Evolutionary conservation across 2,113 vertebrate species (phyloP), one percentile per base, ranked within the genome.

Genomic region (Sakesphorus luctuosus): DNA sequence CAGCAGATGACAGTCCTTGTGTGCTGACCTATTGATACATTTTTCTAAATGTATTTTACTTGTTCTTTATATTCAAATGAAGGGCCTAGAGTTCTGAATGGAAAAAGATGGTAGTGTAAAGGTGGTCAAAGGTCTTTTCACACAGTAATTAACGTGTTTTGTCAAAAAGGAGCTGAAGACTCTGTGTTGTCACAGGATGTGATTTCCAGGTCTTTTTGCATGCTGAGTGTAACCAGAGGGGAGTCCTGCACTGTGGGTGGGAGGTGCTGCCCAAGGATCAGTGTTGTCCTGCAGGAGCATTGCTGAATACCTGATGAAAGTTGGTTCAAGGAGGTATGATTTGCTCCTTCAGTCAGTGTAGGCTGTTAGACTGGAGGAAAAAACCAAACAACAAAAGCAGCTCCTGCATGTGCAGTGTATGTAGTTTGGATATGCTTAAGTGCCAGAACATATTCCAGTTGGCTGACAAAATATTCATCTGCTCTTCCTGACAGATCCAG

Each of bases 401-500:
- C 25, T 83, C 52, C 6, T 46, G 3, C 20, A 5, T 16, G 17
- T 80, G 62, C 14, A 31, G 10, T 29, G 6, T 72, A 8, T 83
- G 10, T 28, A 52, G 28, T 9, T 84, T 74, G 43, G 25, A 10
- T 21, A 61, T 74, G 71, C 8, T 83, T 65, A 87, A 81, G 44
- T 23, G 50, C 9, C 46, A 36, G 19, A 85, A 24, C 40, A 11
- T 50, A 31, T 65, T 91, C 53, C 46, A 58, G 9, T 38, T 87
- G 69, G 35, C 38, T 97, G 52, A 96, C 79, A 90, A 97, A 96
- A 61, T 95, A 66, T 33, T 90, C 9, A 25, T 96, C 74, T 96
- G 28, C 58, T 92, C 31, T 96, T 79, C 63, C 80, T 28, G 53
- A 62, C 55, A 99, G 99, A 98, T 99, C 92, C 99, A 99, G 97